These are phyloP conservation scores for Hydraecia micacea DNA, from an alignment of 2,888 invertebrate species.

Conservation along the genomic window DNA sequence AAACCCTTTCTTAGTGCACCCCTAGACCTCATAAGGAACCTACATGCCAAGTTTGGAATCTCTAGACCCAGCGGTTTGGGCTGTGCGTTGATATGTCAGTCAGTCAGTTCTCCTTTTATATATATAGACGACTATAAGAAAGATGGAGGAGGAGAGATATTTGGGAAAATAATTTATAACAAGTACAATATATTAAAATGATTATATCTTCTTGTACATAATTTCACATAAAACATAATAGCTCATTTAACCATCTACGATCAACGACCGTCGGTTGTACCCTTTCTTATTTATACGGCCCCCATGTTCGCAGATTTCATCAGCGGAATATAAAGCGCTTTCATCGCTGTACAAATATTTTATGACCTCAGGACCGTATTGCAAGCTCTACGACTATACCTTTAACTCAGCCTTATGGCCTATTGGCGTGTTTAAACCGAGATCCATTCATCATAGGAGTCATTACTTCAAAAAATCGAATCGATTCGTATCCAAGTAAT, in stretches of 20 bases:
- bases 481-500: slow-evolving; percentile 58
- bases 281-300: slow-evolving; percentile 48
- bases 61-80: too few relatives aligned
- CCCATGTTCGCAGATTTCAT: slow-evolving; percentile 59
- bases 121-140: too few relatives aligned
- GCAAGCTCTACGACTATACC: slow-evolving; percentile 43
- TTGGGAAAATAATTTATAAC: neutral
- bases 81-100: too few relatives aligned
- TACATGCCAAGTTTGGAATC: too few relatives aligned
- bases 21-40: too few relatives aligned
- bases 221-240: slow-evolving; percentile 18
- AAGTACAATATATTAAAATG: neutral
- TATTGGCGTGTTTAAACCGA: slow-evolving; percentile 58
- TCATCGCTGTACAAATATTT: slow-evolving; percentile 61
- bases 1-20: too few relatives aligned
- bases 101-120: too few relatives aligned
- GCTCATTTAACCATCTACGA: slow-evolving; percentile 27
- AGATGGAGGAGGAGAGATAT: too few relatives aligned
- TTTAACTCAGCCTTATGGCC: slow-evolving; percentile 63
- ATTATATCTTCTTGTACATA: slow-evolving; percentile 5
- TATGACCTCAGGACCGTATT: slow-evolving; percentile 49
- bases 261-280: slow-evolving; percentile 22
- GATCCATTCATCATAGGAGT: slow-evolving; percentile 55
- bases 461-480: slow-evolving; percentile 58
- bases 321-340: slow-evolving; percentile 53